These are phyloP conservation scores for Atherinosoma microstoma DNA, from an alignment of 2,797 vertebrate genomes.

Conservation along the genomic window DNA sequence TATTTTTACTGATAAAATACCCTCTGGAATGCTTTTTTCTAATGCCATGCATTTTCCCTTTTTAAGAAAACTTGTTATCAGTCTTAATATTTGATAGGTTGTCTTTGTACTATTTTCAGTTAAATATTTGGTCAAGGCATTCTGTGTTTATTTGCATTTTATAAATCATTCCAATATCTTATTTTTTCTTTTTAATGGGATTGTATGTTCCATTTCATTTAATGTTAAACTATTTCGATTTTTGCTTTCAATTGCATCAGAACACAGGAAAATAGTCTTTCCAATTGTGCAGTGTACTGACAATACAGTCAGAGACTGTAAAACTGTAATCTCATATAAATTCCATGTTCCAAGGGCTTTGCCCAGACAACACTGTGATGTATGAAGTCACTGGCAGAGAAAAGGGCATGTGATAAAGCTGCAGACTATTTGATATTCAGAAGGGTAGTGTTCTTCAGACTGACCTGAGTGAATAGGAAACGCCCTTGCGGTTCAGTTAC, in stretches of 20 bases:
- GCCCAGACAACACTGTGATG: conserved; percentile 68
- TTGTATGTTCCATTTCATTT: background rate
- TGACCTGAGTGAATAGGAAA: conserved; percentile 63
- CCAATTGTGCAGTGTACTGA: conserved; percentile 7
- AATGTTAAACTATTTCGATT: background rate
- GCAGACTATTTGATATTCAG: conserved; percentile 75
- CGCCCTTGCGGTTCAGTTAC: conserved; percentile 59
- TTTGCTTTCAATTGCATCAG: background rate
- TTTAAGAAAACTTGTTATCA: no score
- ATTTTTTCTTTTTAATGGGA: no score
- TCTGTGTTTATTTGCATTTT: background rate
- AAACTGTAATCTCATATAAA: conserved; percentile 64
- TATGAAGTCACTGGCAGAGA: conserved; percentile 71
- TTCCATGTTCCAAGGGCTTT: conserved; percentile 60
- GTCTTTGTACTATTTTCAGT: background rate
- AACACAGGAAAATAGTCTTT: background rate
- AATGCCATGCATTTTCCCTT: no score
- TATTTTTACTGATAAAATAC: no score
- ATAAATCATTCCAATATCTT: no score
- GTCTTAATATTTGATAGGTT: no score
- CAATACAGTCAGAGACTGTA: conserved; percentile 40
- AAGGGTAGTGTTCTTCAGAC: conserved; percentile 42
- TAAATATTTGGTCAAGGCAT: background rate
- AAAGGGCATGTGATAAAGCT: conserved; percentile 73
- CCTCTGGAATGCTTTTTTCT: no score